Evolutionary conservation across 1,140 invertebrate species (phyloP).

Genomic region (Aphaenogaster ashmeadi): DNA sequence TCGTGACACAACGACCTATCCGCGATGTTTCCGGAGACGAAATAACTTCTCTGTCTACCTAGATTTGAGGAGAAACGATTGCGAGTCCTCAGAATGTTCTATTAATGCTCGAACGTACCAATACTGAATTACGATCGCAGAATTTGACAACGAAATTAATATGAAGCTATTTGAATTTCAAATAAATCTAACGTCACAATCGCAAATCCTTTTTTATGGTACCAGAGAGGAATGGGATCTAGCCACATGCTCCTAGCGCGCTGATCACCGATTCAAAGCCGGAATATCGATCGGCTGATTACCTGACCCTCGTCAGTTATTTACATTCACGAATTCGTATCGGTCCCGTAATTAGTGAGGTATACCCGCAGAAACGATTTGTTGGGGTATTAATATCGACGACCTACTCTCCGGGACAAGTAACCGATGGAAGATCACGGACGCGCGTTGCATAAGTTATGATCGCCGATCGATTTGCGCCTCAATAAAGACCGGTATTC

Average conservation of each 20-base stretch:
- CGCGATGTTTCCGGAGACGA: slow-evolving; percentile 27
- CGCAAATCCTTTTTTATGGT: background rate
- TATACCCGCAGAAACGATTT: background rate
- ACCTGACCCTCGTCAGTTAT: slow-evolving; percentile 1
- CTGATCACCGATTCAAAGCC: background rate
- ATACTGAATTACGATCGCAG: background rate
- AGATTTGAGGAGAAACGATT: background rate
- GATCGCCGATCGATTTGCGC: slow-evolving; percentile 32
- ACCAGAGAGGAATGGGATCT: background rate
- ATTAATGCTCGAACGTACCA: background rate
- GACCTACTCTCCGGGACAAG: slow-evolving; percentile 12
- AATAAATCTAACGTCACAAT: background rate
- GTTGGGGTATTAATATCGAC: slow-evolving; percentile 1
- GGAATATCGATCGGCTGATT: background rate
- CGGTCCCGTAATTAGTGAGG: background rate
- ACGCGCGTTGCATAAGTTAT: slow-evolving; percentile 59
- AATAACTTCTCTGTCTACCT: slow-evolving; percentile 9
- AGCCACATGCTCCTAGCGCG: background rate
- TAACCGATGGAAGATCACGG: slow-evolving; percentile 37
- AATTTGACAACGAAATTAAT: background rate
- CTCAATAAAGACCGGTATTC: slow-evolving; percentile 3
- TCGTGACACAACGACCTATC: slow-evolving; percentile 4
- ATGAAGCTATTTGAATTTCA: background rate
- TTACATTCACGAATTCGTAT: slow-evolving; percentile 9
- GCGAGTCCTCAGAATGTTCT: background rate